phyloP scores from a whole-genome alignment of 1,140 invertebrate species.

The Agrypnia vestita region DNA sequence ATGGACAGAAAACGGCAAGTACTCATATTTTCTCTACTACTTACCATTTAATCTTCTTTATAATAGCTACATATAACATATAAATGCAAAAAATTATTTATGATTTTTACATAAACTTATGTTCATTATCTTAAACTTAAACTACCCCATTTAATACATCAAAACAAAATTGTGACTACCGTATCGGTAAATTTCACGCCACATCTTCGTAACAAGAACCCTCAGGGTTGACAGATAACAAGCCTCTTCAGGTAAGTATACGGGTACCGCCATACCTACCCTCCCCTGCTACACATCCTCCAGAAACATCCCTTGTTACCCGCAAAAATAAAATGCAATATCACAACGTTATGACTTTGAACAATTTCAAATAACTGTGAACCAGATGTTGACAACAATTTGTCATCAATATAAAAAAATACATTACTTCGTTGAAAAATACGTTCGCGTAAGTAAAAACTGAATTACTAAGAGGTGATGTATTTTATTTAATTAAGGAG shows the following conservation, averaged over 20 bases:
- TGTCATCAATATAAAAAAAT: neutral
- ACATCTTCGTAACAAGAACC: neutral
- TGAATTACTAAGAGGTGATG: too few species aligned
- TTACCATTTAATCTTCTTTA: too few species aligned
- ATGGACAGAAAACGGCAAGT: too few species aligned
- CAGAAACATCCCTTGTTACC: conserved; percentile 1
- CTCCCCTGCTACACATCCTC: neutral
- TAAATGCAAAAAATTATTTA: too few species aligned
- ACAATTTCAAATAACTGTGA: neutral
- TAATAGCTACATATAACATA: too few species aligned
- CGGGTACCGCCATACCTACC: conserved; percentile 1
- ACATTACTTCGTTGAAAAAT: too few species aligned
- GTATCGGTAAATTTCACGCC: conserved; percentile 1
- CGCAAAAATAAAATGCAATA: neutral
- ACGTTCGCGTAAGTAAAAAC: too few species aligned
- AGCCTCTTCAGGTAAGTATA: conserved; percentile 9
- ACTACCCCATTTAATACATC: neutral
- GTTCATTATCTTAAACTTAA: too few species aligned
- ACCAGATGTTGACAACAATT: neutral
- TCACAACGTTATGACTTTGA: neutral
- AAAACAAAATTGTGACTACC: neutral
- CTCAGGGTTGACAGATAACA: conserved; percentile 2
- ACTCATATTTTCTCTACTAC: too few species aligned
- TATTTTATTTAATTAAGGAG: too few species aligned
- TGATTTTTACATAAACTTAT: too few species aligned